Conservation (phyloP, 2,888 invertebrate genomes). For the Rugalucina vietnamica region DNA sequence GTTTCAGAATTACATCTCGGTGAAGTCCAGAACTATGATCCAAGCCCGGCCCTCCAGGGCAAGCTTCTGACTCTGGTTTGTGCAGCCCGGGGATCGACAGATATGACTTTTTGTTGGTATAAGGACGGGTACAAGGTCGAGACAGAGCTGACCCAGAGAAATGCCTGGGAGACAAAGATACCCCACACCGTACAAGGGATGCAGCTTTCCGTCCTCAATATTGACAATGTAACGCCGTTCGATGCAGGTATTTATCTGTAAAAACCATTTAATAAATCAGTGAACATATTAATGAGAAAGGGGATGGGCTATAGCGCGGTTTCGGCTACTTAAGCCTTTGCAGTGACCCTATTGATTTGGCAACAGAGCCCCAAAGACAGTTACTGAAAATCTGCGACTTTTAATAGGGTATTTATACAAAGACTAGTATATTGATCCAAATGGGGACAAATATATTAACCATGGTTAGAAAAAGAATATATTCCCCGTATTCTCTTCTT, state of each 20-base stretch:
- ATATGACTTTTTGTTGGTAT: slow-evolving; percentile 71
- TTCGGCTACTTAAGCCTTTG: no score
- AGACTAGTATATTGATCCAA: no score
- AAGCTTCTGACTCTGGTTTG: slow-evolving; percentile 69
- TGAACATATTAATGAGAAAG: no score
- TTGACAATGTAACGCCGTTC: slow-evolving; percentile 73
- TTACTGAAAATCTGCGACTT: no score
- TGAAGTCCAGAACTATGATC: slow-evolving; percentile 67
- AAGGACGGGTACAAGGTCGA: slow-evolving; percentile 68
- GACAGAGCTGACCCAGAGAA: slow-evolving; percentile 63
- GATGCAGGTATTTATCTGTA: slow-evolving; percentile 73
- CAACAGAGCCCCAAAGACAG: no score
- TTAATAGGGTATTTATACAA: no score
- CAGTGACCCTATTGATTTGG: no score
- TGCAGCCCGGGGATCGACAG: slow-evolving; percentile 70
- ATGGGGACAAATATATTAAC: no score
- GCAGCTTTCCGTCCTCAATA: slow-evolving; percentile 73
- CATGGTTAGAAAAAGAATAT: no score
- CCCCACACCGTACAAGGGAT: slow-evolving; percentile 69
- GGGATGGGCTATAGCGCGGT: no score
- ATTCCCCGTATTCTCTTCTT: no score
- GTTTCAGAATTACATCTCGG: slow-evolving; percentile 67
- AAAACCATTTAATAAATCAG: no score
- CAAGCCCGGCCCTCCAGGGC: slow-evolving; percentile 67
- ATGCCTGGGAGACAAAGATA: slow-evolving; percentile 71